Evolutionary conservation across 2,888 invertebrate genomes (phyloP).

Genomic region (Tiliacea citrago): DNA sequence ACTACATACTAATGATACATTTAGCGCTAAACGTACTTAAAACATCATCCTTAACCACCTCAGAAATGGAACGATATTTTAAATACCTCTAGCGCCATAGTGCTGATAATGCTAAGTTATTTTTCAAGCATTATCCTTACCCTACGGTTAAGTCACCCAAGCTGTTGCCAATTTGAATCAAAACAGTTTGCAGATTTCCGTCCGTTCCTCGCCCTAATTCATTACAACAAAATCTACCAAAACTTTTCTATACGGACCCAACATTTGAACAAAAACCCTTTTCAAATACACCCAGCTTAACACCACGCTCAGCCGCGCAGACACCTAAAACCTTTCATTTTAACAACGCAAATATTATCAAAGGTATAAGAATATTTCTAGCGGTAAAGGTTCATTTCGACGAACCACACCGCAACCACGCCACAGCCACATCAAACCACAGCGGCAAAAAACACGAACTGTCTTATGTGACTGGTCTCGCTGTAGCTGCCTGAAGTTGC

Average conservation of each 20-base stretch:
- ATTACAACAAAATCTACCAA: conserved; percentile 35
- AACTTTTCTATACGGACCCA: conserved; percentile 27
- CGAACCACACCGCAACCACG: too few relatives aligned
- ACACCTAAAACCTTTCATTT: conserved; percentile 38
- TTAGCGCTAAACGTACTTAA: background rate
- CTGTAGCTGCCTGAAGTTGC: background rate
- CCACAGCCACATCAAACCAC: too few relatives aligned
- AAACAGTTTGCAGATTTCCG: conserved; percentile 38
- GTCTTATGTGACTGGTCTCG: background rate
- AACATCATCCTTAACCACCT: too few relatives aligned
- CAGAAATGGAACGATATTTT: background rate
- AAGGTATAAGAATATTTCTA: conserved; percentile 19
- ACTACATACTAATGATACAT: background rate
- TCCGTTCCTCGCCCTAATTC: conserved; percentile 21
- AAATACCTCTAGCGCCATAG: too few relatives aligned
- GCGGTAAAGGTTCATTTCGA: conserved; percentile 8
- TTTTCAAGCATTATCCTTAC: conserved; percentile 27
- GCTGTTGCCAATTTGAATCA: conserved; percentile 42
- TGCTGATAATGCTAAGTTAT: conserved; percentile 8
- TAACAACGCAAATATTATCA: conserved; percentile 34
- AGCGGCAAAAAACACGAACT: too few relatives aligned
- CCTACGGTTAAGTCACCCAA: conserved; percentile 13
- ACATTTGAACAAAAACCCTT: conserved; percentile 30
- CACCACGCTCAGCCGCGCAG: background rate
- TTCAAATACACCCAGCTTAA: conserved; percentile 43